Conservation (phyloP, 1,140 invertebrate genomes). For the Drusus annulatus region DNA sequence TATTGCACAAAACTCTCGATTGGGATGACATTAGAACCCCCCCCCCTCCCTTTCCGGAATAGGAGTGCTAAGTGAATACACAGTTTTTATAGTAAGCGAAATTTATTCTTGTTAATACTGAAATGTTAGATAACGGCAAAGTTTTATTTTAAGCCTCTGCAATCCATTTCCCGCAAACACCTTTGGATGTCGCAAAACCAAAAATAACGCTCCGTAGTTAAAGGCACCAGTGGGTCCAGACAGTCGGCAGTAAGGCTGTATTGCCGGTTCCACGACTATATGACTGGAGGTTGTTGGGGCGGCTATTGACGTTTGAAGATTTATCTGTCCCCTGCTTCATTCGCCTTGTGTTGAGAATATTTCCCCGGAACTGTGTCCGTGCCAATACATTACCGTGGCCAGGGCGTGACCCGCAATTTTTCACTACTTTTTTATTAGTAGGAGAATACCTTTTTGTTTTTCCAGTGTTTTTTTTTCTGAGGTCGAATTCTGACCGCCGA, state of each 20-base stretch:
- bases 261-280: not conserved
- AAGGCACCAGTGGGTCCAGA: conserved; percentile 12
- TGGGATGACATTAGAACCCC: too few relatives aligned
- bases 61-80: too few relatives aligned
- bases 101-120: not conserved
- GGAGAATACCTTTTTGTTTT: conserved; percentile 55
- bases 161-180: not conserved
- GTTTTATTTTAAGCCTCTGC: not conserved
- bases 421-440: conserved; percentile 58
- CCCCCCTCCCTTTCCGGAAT: too few relatives aligned
- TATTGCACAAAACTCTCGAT: too few relatives aligned
- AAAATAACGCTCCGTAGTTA: conserved; percentile 55
- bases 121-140: too few relatives aligned
- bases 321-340: conserved; percentile 49
- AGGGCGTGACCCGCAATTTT: conserved; percentile 58
- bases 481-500: conserved; percentile 18
- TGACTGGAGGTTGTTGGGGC: not conserved
- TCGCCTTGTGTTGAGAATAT: conserved; percentile 58
- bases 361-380: conserved; percentile 45
- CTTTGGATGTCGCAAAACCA: conserved; percentile 52
- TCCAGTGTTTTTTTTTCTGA: conserved; percentile 14
- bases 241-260: too few relatives aligned
- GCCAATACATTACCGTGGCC: conserved; percentile 54
- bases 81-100: too few relatives aligned
- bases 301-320: conserved; percentile 45